Evolutionary conservation across 2,113 vertebrate genomes (phyloP).

Genomic region (Meleagris gallopavo): DNA sequence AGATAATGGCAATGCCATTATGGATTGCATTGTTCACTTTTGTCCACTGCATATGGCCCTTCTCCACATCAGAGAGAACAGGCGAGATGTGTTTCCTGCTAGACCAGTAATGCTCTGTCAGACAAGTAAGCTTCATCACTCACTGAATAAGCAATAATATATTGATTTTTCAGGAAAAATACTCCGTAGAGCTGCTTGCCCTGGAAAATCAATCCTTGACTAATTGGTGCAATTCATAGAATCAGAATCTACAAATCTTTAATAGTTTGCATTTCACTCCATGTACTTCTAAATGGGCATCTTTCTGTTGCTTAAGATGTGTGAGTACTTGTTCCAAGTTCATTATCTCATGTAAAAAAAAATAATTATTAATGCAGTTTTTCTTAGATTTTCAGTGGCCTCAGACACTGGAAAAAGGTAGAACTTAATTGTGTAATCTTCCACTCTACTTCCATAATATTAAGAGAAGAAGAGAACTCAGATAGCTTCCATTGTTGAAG

Average conservation of each 20-base stretch:
- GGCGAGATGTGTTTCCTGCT: neutral
- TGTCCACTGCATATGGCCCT: neutral
- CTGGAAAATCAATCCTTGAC: slow-evolving; percentile 8
- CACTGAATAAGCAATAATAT: slow-evolving; percentile 1
- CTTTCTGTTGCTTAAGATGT: accelerated
- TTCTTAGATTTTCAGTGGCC: neutral
- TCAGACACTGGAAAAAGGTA: neutral
- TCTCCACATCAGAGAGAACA: neutral
- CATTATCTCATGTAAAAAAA: neutral
- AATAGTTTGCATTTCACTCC: neutral
- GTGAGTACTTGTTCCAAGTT: neutral
- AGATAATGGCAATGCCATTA: neutral
- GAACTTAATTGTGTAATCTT: neutral
- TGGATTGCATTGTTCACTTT: neutral
- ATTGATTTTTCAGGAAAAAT: neutral
- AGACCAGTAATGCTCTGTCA: neutral
- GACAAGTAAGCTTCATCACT: neutral
- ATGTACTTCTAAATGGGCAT: neutral
- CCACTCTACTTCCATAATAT: neutral
- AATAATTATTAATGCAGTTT: neutral
- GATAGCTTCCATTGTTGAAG: neutral
- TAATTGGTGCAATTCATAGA: neutral
- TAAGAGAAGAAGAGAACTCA: neutral
- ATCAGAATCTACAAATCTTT: neutral
- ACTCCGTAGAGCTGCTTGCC: neutral